These are phyloP conservation scores for Leptopilina drosophilae DNA, from an alignment of 2,888 invertebrate species.

Conservation along the genomic window DNA sequence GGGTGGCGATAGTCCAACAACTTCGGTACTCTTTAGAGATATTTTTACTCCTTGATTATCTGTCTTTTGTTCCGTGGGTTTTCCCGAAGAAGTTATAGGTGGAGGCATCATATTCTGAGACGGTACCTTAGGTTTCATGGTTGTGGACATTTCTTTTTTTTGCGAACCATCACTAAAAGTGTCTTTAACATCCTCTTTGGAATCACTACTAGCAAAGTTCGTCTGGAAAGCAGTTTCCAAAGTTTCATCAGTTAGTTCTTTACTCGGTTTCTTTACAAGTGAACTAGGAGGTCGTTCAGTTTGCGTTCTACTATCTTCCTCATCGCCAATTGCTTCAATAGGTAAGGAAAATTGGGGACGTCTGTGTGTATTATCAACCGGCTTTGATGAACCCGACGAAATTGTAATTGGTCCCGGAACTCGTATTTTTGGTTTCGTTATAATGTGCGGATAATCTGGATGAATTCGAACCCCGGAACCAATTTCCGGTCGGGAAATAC, in stretches of 20 bases:
- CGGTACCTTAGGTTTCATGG: slow-evolving; percentile 60
- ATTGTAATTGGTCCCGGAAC: slow-evolving; percentile 69
- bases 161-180: slow-evolving; percentile 45
- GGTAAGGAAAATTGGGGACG: slow-evolving; percentile 68
- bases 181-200: slow-evolving; percentile 53
- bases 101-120: slow-evolving; percentile 72
- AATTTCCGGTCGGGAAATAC: slow-evolving; percentile 42
- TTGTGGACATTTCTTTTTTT: slow-evolving; percentile 8
- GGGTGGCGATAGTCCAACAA: slow-evolving; percentile 73
- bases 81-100: slow-evolving; percentile 49
- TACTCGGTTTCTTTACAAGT: slow-evolving; percentile 50
- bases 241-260: slow-evolving; percentile 62
- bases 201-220: slow-evolving; percentile 65
- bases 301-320: slow-evolving; percentile 67
- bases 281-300: slow-evolving; percentile 70
- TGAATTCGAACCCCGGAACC: slow-evolving; percentile 62
- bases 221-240: slow-evolving; percentile 68
- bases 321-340: slow-evolving; percentile 66
- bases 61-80: slow-evolving; percentile 52
- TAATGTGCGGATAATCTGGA: slow-evolving; percentile 70
- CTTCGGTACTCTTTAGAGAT: slow-evolving; percentile 69
- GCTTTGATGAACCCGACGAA: slow-evolving; percentile 59
- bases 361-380: slow-evolving; percentile 52
- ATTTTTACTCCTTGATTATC: slow-evolving; percentile 66
- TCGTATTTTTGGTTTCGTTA: slow-evolving; percentile 69